Conservation (phyloP, 2,113 vertebrate genomes). For the Hassar affinis region DNA sequence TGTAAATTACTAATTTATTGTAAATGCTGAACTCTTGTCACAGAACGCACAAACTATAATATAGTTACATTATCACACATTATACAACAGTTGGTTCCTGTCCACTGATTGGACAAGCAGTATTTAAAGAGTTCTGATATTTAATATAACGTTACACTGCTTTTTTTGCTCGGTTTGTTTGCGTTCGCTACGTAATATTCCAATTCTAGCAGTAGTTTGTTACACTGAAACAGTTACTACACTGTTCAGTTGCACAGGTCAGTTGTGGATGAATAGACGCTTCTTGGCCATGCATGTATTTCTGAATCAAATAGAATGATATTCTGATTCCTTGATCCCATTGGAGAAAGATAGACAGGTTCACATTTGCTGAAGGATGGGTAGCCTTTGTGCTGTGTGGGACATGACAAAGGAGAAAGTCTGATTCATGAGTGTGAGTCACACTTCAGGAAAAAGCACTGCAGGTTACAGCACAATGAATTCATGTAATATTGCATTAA, state of each 20-base stretch:
- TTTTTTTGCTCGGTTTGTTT: not conserved
- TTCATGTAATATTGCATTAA: not conserved
- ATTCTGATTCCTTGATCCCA: not conserved
- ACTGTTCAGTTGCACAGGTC: not conserved
- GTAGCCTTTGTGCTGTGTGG: not conserved
- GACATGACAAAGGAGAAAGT: not conserved
- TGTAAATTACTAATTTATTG: not conserved
- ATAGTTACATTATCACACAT: not conserved
- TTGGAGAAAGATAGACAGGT: not conserved
- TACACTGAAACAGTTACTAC: not conserved
- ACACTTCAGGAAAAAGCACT: slow-evolving; percentile 14
- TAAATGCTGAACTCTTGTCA: not conserved
- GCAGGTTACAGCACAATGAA: not conserved
- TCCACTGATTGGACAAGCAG: not conserved
- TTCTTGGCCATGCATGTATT: not conserved
- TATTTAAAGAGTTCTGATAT: not conserved
- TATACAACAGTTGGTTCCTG: not conserved
- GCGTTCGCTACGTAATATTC: not conserved
- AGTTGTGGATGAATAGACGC: not conserved
- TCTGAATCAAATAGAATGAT: not conserved
- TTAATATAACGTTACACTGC: not conserved
- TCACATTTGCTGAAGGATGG: not conserved
- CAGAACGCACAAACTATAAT: not conserved
- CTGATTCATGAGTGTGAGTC: slow-evolving; percentile 19
- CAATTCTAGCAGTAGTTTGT: not conserved